A percentile compares a stretch with the other conserved stretches of the same genome.
phyloP scores from a whole-genome alignment of 2,888 invertebrate genomes.

The Mythimna lalbum region DNA sequence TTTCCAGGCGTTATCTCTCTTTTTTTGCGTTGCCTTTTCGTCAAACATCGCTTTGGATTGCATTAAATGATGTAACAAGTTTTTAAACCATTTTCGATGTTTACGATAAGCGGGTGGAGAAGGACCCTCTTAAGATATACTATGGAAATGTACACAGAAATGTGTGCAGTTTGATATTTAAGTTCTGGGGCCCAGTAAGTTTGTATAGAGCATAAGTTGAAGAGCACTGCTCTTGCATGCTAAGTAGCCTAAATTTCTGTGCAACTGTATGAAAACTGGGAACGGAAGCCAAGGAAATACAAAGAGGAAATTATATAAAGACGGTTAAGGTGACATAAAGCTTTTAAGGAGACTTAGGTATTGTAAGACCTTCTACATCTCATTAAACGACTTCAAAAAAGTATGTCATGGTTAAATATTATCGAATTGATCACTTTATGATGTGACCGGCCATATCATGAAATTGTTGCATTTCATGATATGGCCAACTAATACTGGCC shows the following conservation, averaged over 20 bases:
- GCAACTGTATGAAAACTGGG: conserved; percentile 11
- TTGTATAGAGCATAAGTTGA: conserved; percentile 38
- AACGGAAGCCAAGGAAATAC: conserved; percentile 26
- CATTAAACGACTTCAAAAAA: not conserved
- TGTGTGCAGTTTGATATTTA: conserved; percentile 33
- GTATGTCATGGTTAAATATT: no score
- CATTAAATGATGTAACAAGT: no score
- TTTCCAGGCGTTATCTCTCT: no score
- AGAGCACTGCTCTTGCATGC: conserved; percentile 46
- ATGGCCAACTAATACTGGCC: no score
- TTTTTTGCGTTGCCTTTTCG: no score
- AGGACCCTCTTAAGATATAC: not conserved
- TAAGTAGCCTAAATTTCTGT: conserved; percentile 46
- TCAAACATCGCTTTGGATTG: no score
- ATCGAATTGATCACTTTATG: no score
- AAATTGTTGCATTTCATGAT: no score
- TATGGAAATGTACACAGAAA: conserved; percentile 13
- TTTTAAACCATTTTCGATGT: no score
- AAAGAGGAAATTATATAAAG: conserved; percentile 9
- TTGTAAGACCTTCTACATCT: not conserved
- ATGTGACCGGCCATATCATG: no score
- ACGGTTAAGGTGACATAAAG: not conserved
- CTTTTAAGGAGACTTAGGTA: not conserved
- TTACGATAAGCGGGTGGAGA: no score
- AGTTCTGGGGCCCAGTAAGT: conserved; percentile 37